A percentile compares a stretch with the other conserved stretches of the same genome.
phyloP scores from a whole-genome alignment of 2,113 vertebrate genomes.

The Neodontobutis hainanensis region DNA sequence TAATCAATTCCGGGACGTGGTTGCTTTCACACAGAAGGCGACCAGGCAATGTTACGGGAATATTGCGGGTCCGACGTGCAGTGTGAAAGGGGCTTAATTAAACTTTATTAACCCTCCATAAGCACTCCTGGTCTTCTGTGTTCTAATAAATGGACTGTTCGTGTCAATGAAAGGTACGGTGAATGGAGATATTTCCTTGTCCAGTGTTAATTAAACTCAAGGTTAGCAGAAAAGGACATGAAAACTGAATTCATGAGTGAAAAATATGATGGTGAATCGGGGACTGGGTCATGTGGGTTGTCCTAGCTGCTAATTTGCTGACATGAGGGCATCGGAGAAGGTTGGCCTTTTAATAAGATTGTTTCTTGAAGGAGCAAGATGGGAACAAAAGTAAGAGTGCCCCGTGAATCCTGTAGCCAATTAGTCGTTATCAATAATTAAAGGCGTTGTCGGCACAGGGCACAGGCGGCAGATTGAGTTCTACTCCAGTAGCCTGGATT shows the following conservation, averaged over 20 bases:
- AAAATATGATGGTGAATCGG: constrained; percentile 18
- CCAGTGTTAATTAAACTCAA: constrained; percentile 66
- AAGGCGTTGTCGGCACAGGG: constrained; percentile 87
- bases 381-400: constrained; percentile 91
- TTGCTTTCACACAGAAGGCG: no score
- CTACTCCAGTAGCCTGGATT: constrained; percentile 86
- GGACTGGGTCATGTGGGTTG: constrained; percentile 44
- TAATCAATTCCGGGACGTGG: no score
- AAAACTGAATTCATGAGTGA: constrained; percentile 61
- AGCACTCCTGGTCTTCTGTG: constrained; percentile 24
- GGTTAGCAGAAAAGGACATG: constrained; percentile 43
- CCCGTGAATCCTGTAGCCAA: constrained; percentile 95
- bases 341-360: constrained; percentile 79
- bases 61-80: no score
- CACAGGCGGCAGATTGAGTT: constrained; percentile 84
- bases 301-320: constrained; percentile 85
- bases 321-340: constrained; percentile 76
- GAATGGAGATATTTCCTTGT: constrained; percentile 52
- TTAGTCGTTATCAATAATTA: constrained; percentile 98
- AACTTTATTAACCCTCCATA: constrained; percentile 51
- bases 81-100: no score
- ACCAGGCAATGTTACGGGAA: no score
- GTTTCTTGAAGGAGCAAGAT: constrained; percentile 87
- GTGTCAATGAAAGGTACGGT: constrained; percentile 4
- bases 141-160: constrained; percentile 36